These are phyloP conservation scores for Volucella bombylans DNA, from an alignment of 2,888 invertebrate genomes.

Conservation along the genomic window DNA sequence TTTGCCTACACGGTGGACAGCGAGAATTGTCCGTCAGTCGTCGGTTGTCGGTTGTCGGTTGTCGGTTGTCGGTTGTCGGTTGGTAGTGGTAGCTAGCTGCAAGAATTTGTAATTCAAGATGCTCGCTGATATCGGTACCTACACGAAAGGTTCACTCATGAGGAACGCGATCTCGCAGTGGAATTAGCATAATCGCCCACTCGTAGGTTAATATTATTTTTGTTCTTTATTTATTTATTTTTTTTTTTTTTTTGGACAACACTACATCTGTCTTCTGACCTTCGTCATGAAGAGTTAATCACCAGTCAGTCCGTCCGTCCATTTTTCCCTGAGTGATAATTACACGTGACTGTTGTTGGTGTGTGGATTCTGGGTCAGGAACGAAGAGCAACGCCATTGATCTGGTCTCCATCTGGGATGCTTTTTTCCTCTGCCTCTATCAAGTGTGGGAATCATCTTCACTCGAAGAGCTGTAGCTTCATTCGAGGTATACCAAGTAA, in stretches of 20 bases:
- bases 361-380: constrained; percentile 65
- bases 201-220: constrained; percentile 37
- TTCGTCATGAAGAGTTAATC: constrained; percentile 70
- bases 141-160: constrained; percentile 72
- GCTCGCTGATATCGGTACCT: constrained; percentile 56
- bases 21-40: constrained; percentile 13
- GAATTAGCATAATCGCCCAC: constrained; percentile 74
- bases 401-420: constrained; percentile 50
- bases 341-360: constrained; percentile 45
- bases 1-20: constrained; percentile 36
- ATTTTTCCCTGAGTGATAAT: constrained; percentile 56
- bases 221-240: constrained; percentile 16
- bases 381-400: constrained; percentile 36
- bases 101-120: constrained; percentile 72
- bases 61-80: neutral
- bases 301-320: constrained; percentile 64
- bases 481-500: constrained; percentile 3
- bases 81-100: constrained; percentile 3
- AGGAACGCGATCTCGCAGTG: constrained; percentile 69
- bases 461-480: neutral
- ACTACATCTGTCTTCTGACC: constrained; percentile 71
- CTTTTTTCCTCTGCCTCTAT: constrained; percentile 13
- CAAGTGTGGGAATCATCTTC: constrained; percentile 64
- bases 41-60: constrained; percentile 3
- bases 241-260: constrained; percentile 19